These are phyloP conservation scores for Ciconia stormi DNA, from an alignment of 2,113 vertebrate genomes.

Conservation along the genomic window DNA sequence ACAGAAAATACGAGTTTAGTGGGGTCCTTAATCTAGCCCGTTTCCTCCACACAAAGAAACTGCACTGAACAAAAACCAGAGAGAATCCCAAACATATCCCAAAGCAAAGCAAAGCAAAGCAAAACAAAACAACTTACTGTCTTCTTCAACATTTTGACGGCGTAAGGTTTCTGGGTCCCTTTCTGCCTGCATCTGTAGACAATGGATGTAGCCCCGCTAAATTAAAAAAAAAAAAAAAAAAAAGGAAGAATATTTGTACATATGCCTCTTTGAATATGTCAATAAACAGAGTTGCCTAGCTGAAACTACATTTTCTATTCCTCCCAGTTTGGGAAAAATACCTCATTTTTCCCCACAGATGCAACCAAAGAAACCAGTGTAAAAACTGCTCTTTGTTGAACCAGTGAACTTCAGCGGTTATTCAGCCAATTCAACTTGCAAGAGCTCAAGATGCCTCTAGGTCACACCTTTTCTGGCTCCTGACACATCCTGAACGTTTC, in stretches of 20 bases:
- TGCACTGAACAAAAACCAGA: not conserved
- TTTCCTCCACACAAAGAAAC: not conserved
- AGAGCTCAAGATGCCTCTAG: not conserved
- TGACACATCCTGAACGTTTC: not conserved
- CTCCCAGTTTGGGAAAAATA: not conserved
- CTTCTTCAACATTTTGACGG: slow-evolving; percentile 90
- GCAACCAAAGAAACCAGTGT: not conserved
- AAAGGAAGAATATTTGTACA: slow-evolving; percentile 2
- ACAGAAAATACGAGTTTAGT: not conserved
- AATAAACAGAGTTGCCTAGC: not conserved
- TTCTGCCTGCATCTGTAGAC: slow-evolving; percentile 89
- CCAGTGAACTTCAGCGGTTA: not conserved
- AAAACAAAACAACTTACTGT: slow-evolving; percentile 81
- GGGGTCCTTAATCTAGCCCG: not conserved
- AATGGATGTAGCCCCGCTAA: slow-evolving; percentile 87
- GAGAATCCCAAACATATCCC: not conserved
- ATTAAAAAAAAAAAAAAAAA: slow-evolving; percentile 7
- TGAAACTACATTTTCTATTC: not conserved
- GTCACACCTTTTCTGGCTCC: not conserved
- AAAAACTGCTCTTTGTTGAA: not conserved
- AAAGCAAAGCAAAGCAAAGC: slow-evolving; percentile 50
- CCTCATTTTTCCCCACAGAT: not conserved
- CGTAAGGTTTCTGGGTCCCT: slow-evolving; percentile 86
- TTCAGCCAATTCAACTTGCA: not conserved
- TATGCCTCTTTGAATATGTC: not conserved